These are phyloP conservation scores for Apus apus DNA, from an alignment of 2,113 vertebrate genomes.

Conservation along the genomic window DNA sequence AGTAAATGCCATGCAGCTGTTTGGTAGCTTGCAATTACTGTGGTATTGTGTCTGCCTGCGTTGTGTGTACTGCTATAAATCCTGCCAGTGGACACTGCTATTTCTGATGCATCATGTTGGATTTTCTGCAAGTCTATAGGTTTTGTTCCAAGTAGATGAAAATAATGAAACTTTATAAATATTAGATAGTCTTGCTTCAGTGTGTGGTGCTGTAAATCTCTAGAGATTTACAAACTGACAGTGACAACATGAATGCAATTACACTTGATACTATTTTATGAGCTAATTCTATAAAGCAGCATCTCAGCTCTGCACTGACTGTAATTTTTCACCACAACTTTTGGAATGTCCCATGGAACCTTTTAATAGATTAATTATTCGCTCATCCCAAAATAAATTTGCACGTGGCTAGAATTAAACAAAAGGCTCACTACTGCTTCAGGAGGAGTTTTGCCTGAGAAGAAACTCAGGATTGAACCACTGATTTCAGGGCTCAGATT, in stretches of 20 bases:
- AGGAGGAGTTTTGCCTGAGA: not conserved
- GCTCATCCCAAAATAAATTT: slow-evolving; percentile 56
- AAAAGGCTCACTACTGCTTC: not conserved
- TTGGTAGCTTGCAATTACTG: slow-evolving; percentile 60
- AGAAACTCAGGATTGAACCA: not conserved
- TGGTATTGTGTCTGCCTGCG: not conserved
- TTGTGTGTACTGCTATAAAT: slow-evolving; percentile 37
- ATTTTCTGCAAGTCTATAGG: slow-evolving; percentile 31
- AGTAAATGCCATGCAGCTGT: slow-evolving; percentile 65
- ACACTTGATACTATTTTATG: slow-evolving; percentile 51
- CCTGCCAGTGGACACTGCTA: slow-evolving; percentile 39
- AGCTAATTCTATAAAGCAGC: slow-evolving; percentile 58
- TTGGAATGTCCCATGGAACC: slow-evolving; percentile 44
- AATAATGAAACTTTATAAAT: slow-evolving; percentile 63
- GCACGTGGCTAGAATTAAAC: slow-evolving; percentile 2
- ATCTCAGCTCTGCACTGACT: slow-evolving; percentile 50
- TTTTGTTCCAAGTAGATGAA: slow-evolving; percentile 44
- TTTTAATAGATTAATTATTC: slow-evolving; percentile 65
- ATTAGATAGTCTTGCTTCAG: slow-evolving; percentile 53
- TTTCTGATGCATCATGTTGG: slow-evolving; percentile 45
- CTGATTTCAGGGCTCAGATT: not conserved
- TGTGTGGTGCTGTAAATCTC: slow-evolving; percentile 58
- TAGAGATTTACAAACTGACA: slow-evolving; percentile 55
- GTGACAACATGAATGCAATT: slow-evolving; percentile 62
- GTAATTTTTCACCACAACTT: slow-evolving; percentile 46